Evolutionary conservation across 1,140 invertebrate species (phyloP), one percentile per base, ranked within the genome.

Genomic region (Trialeurodes vaporariorum): DNA sequence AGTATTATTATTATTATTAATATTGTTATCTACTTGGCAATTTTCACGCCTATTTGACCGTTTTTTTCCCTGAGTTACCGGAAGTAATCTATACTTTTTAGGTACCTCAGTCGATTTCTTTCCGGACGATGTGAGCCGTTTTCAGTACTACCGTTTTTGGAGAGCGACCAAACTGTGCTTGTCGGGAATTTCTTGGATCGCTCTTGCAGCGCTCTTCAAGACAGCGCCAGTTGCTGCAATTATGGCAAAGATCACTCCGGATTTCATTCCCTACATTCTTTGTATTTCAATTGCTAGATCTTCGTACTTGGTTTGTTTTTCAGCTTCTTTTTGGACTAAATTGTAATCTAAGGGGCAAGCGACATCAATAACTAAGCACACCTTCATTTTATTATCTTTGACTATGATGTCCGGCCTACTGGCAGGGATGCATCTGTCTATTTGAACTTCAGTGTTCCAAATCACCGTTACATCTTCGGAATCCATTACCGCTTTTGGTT

Each of bases 341-440:
- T 64, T 64, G n/a, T 27, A n/a, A 64, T 64, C 63, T 17, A 27
- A 25, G 25, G 63, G 63, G 25, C 25, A 17, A 2, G 63, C 63
- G 9, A 64, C 63, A 64, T 64, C 63, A 25, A 64, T 64, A 11
- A 64, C 34, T 11, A 22, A 5, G 25, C 63, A 23, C 2, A 25
- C 34, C 22, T 25, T 64, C 2, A 27, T 27, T 64, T 64, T 64
- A 27, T 27, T 64, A 27, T 64, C 34, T 22, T 27, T 64, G n/a
- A 64, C 22, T 64, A 64, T 64, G n/a, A 64, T 64, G 25, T 64
- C 63, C n/a, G 63, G 63, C 34, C 11, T 64, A 27, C 34, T 64
- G 23, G 63, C 63, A 22, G 2, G 25, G 2, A 64, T 25, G 2
- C 25, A 27, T 27, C 63, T 23, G 25, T 64, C 24, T 22, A 27